A percentile compares a stretch with the other conserved stretches of the same genome.
These are phyloP conservation scores for Pygoscelis antarcticus DNA, from an alignment of 2,113 vertebrate species.

Conservation along the genomic window DNA sequence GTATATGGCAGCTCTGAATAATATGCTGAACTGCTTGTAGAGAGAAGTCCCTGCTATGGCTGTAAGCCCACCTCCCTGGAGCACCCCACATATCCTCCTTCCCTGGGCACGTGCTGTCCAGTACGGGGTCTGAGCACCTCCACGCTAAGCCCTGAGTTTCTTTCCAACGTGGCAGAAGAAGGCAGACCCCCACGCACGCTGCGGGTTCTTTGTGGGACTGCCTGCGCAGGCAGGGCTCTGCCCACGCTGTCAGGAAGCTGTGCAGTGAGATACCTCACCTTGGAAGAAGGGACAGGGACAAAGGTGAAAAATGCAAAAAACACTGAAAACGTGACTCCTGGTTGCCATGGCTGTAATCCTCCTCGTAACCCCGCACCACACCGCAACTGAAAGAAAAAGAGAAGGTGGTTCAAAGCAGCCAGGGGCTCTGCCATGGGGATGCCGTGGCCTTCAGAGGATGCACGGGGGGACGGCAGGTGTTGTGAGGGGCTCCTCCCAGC, in stretches of 20 bases:
- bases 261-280: accelerated
- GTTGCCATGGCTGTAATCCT: neutral
- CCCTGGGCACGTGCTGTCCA: neutral
- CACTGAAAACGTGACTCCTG: neutral
- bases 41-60: neutral
- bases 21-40: neutral
- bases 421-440: neutral
- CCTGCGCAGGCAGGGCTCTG: neutral
- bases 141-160: neutral
- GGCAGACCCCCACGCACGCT: accelerated
- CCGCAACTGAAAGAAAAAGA: neutral
- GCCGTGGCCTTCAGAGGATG: neutral
- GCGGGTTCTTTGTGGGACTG: neutral
- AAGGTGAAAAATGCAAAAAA: neutral
- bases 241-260: neutral
- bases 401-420: neutral
- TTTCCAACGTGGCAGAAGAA: neutral
- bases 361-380: accelerated
- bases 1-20: neutral
- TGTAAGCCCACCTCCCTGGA: neutral
- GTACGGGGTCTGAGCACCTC: neutral
- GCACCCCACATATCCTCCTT: neutral
- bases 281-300: neutral
- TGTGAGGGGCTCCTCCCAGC: neutral
- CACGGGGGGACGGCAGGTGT: accelerated